Conservation (phyloP, 2,113 vertebrate genomes). For the Cololabis saira region DNA sequence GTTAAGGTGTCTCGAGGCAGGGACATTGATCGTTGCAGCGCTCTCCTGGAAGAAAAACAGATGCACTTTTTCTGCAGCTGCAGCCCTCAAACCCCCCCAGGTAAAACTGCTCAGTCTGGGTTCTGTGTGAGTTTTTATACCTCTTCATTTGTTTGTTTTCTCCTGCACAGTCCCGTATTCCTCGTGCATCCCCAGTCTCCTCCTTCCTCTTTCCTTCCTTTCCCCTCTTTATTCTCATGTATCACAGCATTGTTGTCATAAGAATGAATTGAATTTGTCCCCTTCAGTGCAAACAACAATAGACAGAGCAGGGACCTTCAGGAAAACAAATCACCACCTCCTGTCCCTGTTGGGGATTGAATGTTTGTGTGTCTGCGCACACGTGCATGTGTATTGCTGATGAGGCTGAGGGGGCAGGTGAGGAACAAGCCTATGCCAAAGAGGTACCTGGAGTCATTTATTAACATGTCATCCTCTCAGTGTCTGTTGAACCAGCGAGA, state of each 20-base stretch:
- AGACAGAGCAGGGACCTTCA: slow-evolving; percentile 96
- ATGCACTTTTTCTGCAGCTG: slow-evolving; percentile 23
- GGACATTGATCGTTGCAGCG: neutral
- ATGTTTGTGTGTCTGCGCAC: slow-evolving; percentile 72
- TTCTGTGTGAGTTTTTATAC: slow-evolving; percentile 77
- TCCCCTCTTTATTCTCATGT: slow-evolving; percentile 78
- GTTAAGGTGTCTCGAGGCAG: neutral
- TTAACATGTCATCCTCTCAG: slow-evolving; percentile 94
- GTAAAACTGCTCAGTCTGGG: slow-evolving; percentile 26
- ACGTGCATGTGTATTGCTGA: slow-evolving; percentile 74
- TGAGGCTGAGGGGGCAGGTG: slow-evolving; percentile 79
- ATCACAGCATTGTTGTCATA: slow-evolving; percentile 94
- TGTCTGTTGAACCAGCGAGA: slow-evolving; percentile 92
- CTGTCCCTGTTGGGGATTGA: slow-evolving; percentile 95
- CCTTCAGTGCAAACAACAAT: slow-evolving; percentile 99
- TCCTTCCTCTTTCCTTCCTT: slow-evolving; percentile 31
- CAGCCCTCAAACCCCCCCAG: slow-evolving; percentile 31
- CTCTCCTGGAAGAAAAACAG: neutral
- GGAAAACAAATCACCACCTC: slow-evolving; percentile 96
- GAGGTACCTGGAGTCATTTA: slow-evolving; percentile 92
- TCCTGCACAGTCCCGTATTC: slow-evolving; percentile 65
- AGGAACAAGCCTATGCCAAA: slow-evolving; percentile 92
- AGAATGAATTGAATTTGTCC: slow-evolving; percentile 99
- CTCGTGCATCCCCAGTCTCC: slow-evolving; percentile 26
- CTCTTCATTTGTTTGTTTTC: slow-evolving; percentile 83